Evolutionary conservation across 2,888 invertebrate genomes (phyloP).

Genomic region (Rhogogaster chlorosoma): DNA sequence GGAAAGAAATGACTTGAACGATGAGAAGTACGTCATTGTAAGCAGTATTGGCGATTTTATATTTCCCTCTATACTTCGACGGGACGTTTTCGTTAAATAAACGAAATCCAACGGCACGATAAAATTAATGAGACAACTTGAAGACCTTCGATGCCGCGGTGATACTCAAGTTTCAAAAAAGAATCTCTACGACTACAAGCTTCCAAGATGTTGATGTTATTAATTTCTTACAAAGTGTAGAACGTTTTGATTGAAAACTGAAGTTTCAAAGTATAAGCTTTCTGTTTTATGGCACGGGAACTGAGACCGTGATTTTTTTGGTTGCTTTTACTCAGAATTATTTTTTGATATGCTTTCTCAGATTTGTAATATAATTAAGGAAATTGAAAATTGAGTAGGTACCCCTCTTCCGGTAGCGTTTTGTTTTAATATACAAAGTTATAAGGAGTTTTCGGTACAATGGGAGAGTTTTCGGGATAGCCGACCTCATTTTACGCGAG

Average conservation of each 20-base stretch:
- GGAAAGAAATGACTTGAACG: not conserved
- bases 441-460: slow-evolving; percentile 26
- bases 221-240: not conserved
- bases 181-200: slow-evolving; percentile 1
- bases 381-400: slow-evolving; percentile 1
- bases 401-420: not conserved
- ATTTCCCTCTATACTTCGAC: not conserved
- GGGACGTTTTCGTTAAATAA: slow-evolving; percentile 24
- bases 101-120: not conserved
- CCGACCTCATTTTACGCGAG: not conserved
- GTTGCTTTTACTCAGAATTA: not conserved
- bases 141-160: slow-evolving; percentile 5
- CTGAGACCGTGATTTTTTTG: not conserved
- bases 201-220: not conserved
- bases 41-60: not conserved
- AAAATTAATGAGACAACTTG: slow-evolving; percentile 16
- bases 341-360: not conserved
- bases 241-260: not conserved
- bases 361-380: slow-evolving; percentile 2
- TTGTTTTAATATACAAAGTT: slow-evolving; percentile 16
- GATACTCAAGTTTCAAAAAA: not conserved
- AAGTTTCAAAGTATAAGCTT: not conserved
- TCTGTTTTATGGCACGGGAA: not conserved
- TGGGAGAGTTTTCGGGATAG: slow-evolving; percentile 11
- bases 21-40: not conserved